A percentile compares a stretch with the other conserved stretches of the same genome.
Evolutionary conservation across 64 coral and sea anemone species (phyloP).

Genomic region (Hydrozoanthus tunicans): DNA sequence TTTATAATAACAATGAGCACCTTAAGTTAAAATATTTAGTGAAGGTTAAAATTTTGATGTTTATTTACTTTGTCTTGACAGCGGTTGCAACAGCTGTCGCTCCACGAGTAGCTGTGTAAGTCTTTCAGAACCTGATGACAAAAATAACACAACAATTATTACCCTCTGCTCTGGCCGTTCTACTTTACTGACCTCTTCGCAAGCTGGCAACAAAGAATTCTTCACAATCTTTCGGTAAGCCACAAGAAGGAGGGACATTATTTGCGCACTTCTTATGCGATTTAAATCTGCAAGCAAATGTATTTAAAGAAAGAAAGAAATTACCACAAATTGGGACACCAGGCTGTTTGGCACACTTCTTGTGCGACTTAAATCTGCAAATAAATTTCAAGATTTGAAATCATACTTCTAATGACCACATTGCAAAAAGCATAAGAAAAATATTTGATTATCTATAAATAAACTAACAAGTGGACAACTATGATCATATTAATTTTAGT

Average conservation of each 20-base stretch:
- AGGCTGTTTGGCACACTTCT: constrained; percentile 39
- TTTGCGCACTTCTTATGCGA: constrained; percentile 95
- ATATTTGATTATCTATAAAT: not conserved
- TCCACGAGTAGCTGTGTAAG: constrained; percentile 30
- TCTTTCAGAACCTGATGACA: constrained; percentile 11
- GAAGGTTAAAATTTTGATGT: constrained; percentile 35
- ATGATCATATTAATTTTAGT: not conserved
- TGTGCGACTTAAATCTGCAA: constrained; percentile 59
- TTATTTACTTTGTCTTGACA: constrained; percentile 63
- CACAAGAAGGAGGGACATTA: constrained; percentile 64
- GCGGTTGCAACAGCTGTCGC: not conserved
- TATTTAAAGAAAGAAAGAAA: constrained; percentile 37
- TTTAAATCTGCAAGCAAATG: constrained; percentile 71
- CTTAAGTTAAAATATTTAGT: constrained; percentile 55
- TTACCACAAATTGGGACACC: constrained; percentile 49
- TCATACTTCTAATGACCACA: not conserved
- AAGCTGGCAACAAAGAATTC: constrained; percentile 74
- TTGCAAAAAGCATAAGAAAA: too few species aligned
- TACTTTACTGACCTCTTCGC: constrained; percentile 73
- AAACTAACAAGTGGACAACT: not conserved
- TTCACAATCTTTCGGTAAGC: constrained; percentile 74
- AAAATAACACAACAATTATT: constrained; percentile 28
- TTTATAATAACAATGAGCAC: constrained; percentile 16
- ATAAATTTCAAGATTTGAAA: constrained; percentile 40
- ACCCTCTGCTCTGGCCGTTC: not conserved